Evolutionary conservation across 2,113 vertebrate species (phyloP), one percentile per base, ranked within the genome.

Genomic region (Callocephalon fimbriatum): DNA sequence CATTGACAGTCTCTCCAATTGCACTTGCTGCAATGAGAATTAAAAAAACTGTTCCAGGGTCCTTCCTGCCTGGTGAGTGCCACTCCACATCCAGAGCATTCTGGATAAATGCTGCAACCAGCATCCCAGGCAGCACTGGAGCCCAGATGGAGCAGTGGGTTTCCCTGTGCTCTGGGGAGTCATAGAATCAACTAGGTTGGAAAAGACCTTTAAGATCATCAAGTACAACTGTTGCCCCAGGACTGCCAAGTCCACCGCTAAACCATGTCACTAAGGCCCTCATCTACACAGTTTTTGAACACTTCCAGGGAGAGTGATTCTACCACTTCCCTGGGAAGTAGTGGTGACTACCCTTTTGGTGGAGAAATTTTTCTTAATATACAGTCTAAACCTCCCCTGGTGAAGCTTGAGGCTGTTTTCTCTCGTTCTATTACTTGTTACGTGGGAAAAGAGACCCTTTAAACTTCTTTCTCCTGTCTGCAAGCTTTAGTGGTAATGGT

Each of bases 1-100:
- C 42, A 63, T 71, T 58, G 37, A 9, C 45, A 66, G 15, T 5
- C 2, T 81, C 27, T 70, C 31, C 10, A 13, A 2, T 13, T 20
- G 29, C 23, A 15, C 21, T 0, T 25, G 15, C 15, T 62, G 26
- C n/a, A 25, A 25, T 2, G 13, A 9, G 68, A 80, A 53, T 7
- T 7, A n/a, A 23, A 44, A 6, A 35, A 15, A 1, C 21, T 8
- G 3, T 75, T n/a, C 14, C 63, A 35, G 7, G 22, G 22, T 66
- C 15, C 6, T 48, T 54, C 66, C 51, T 35, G 18, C 15, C 25
- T 0, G 0, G 23, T 23, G 70, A 14, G 40, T 70, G 4, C 25
- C 51, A 27, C 2, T 4, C 9, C 0, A 3, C 54, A 63, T 4
- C 7, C 0, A 3, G 62, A 63, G 20, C 2, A 1, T 59, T 38